Evolutionary conservation across 2,113 vertebrate species (phyloP).

Genomic region (Alethe castanea): DNA sequence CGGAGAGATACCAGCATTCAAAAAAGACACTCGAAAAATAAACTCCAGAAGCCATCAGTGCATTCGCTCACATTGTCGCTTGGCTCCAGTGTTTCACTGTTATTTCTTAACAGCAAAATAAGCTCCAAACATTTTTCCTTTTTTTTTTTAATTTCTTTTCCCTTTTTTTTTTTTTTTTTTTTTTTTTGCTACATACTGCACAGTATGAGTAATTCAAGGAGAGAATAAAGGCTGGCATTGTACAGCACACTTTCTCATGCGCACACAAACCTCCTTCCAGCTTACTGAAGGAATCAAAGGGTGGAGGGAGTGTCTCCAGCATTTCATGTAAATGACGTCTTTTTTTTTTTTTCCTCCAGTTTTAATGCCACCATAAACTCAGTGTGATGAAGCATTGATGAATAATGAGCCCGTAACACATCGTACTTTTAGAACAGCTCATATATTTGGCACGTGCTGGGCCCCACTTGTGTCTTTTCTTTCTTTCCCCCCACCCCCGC

Average conservation of each 20-base stretch:
- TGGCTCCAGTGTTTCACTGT: conserved; percentile 8
- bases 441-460: neutral
- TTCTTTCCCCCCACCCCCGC: accelerated
- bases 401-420: conserved; percentile 48
- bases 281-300: conserved; percentile 63
- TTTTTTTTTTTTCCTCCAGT: conserved; percentile 42
- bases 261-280: conserved; percentile 57
- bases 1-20: neutral
- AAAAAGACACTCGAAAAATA: neutral
- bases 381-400: conserved; percentile 54
- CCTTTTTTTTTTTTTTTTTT: neutral
- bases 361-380: conserved; percentile 62
- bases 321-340: conserved; percentile 58
- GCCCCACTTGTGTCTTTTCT: neutral
- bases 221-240: conserved; percentile 67
- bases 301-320: conserved; percentile 59
- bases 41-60: neutral
- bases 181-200: conserved; percentile 49
- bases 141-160: neutral
- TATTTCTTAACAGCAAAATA: conserved; percentile 54
- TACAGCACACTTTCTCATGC: conserved; percentile 57
- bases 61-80: neutral
- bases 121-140: neutral
- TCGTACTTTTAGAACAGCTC: conserved; percentile 18
- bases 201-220: conserved; percentile 64